Percentiles rank a stretch among this genome's conserved stretches.
Evolutionary conservation across 2,113 vertebrate genomes (phyloP).

Genomic region (Grus americana): DNA sequence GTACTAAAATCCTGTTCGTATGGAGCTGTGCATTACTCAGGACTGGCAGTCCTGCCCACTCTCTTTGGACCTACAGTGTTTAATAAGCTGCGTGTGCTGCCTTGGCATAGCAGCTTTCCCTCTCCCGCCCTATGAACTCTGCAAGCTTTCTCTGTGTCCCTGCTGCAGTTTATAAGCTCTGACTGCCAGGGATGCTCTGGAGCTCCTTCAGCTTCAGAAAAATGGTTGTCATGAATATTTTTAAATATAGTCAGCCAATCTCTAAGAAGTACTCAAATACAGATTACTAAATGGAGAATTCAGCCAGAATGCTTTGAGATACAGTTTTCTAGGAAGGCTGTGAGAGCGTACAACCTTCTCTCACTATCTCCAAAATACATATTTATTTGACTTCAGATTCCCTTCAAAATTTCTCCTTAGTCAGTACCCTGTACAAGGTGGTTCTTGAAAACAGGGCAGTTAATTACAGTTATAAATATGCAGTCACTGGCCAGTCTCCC

Average conservation of each 20-base stretch:
- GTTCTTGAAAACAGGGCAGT: background rate
- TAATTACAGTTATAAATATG: background rate
- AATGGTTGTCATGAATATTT: background rate
- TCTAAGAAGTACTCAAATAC: background rate
- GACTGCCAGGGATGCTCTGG: background rate
- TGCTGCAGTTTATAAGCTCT: background rate
- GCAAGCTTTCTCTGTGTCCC: background rate
- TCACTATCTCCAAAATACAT: background rate
- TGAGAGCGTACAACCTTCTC: background rate
- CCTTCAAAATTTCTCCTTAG: background rate
- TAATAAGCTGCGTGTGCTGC: background rate
- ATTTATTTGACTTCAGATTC: background rate
- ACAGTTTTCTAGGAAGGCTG: background rate
- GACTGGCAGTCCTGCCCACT: background rate
- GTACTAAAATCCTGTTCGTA: fast-evolving
- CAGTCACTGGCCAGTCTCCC: background rate
- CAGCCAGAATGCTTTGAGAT: background rate
- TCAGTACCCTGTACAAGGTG: background rate
- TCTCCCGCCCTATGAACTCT: background rate
- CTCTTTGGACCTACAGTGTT: background rate
- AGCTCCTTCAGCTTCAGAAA: background rate
- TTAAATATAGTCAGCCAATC: background rate
- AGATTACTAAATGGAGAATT: background rate
- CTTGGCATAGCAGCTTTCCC: background rate
- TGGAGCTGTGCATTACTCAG: background rate